Conservation (phyloP, 2,113 vertebrate species). For the Orthochromis indermauri region DNA sequence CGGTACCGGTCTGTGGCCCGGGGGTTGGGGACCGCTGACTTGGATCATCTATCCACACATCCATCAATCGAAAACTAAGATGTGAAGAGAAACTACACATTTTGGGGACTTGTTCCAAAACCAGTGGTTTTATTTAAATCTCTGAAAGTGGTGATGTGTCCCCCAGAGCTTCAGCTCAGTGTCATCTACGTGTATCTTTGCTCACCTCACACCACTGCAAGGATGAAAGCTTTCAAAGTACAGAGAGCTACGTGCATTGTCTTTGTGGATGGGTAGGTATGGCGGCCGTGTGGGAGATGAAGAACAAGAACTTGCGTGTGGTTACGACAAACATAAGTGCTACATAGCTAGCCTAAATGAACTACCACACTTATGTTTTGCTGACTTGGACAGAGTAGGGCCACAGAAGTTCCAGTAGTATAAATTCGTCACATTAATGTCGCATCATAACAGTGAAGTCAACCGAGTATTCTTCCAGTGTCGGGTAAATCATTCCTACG, state of each 20-base stretch:
- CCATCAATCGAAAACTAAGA: neutral
- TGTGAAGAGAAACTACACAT: neutral
- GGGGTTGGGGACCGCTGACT: neutral
- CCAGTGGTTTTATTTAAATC: neutral
- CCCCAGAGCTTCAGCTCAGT: neutral
- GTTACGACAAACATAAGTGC: neutral
- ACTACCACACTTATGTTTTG: fast-evolving
- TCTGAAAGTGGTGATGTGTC: neutral
- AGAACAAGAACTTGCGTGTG: neutral
- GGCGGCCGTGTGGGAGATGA: neutral
- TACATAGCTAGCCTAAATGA: neutral
- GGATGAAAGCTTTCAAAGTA: neutral
- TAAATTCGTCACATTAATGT: fast-evolving
- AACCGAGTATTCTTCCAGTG: fast-evolving
- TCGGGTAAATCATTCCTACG: neutral
- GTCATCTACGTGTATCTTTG: neutral
- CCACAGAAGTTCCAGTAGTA: neutral
- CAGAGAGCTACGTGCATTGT: neutral
- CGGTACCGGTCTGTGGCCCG: fast-evolving
- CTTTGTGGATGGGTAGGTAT: neutral
- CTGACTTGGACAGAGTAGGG: neutral
- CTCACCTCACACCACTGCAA: neutral
- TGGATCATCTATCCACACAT: neutral
- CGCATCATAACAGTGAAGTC: neutral
- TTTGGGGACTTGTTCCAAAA: neutral